These are phyloP conservation scores for Oriolus oriolus DNA, from an alignment of 2,113 vertebrate species.

Conservation along the genomic window DNA sequence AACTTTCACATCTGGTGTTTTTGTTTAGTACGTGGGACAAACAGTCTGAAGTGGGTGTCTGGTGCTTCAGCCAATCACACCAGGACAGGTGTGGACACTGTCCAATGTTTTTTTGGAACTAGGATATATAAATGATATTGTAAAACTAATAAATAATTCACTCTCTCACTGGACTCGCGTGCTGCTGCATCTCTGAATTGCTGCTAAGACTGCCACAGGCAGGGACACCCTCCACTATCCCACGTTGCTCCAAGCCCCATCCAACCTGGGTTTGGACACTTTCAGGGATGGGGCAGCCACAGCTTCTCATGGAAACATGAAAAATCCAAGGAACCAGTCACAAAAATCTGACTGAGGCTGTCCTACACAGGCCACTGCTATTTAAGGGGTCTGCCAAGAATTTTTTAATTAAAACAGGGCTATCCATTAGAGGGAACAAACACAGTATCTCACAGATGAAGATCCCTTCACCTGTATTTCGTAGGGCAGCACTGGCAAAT, in stretches of 20 bases:
- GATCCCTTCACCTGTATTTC: neutral
- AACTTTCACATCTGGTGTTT: too few relatives aligned
- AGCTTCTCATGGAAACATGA: neutral
- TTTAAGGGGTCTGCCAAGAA: neutral
- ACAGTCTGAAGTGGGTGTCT: too few relatives aligned
- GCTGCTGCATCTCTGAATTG: too few relatives aligned
- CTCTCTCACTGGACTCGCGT: too few relatives aligned
- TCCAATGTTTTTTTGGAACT: too few relatives aligned
- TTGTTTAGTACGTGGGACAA: too few relatives aligned
- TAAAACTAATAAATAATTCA: too few relatives aligned
- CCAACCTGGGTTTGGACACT: accelerated
- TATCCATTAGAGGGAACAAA: neutral
- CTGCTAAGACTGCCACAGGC: neutral
- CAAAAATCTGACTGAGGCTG: neutral
- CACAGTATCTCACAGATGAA: neutral
- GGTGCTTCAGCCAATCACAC: too few relatives aligned
- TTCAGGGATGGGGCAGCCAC: neutral
- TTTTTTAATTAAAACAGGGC: neutral
- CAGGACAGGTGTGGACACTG: too few relatives aligned
- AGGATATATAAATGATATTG: too few relatives aligned
- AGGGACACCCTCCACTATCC: neutral
- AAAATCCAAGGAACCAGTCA: neutral
- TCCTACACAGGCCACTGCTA: neutral
- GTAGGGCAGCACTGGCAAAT: neutral
- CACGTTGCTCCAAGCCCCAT: accelerated